Base-by-base conservation (phyloP, 2,113 vertebrate species). In the Siniperca chuatsi region DNA sequence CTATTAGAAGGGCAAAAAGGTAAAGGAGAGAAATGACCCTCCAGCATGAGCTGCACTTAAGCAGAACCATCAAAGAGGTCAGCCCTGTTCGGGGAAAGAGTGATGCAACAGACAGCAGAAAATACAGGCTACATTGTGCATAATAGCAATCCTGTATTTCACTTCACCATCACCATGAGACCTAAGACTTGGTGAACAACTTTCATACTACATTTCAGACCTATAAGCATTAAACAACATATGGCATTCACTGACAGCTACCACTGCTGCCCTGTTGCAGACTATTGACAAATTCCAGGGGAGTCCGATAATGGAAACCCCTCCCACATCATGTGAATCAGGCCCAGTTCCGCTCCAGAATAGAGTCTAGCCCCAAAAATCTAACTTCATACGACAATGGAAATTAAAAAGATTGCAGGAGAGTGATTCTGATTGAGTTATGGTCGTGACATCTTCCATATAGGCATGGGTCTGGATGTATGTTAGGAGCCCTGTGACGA, bases 251-350 rank as follows among this genome's bases (percentile, higher is more conserved):
- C 6, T 6, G 62, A 75, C 65, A 71, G n/a, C 64, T 8, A 64
- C 18, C 58, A 52, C 35, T 77, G 8, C 52, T 67, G 50, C 67
- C 65, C 58, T 88, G 50, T 75, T 83, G 75, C 78, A 71, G 18
- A 12, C 21, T 78, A 69, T 48, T 86, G 85, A 78, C 57, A 79
- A 73, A 79, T 79, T 75, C 84, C 66, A 74, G 18, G n/a, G 70
- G 23, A 44, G 83, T 79, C 78, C 74, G 78, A 84, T 87, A 75
- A 79, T 88, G 82, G 78, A 84, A 85, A 88, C 83, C 81, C 82
- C 89, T 89, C 87, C 86, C 81, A 90, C 84, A 62, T 78, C 52
- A 54, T 69, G 70, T 21, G n/a, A 79, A 52, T 71, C 48, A 80
- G 89, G 91, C 90, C 89, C 83, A 86, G 74, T 72, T 79, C 46